These are phyloP conservation scores for Aviceda cuculoides DNA, from an alignment of 2,797 vertebrate genomes.

Conservation along the genomic window DNA sequence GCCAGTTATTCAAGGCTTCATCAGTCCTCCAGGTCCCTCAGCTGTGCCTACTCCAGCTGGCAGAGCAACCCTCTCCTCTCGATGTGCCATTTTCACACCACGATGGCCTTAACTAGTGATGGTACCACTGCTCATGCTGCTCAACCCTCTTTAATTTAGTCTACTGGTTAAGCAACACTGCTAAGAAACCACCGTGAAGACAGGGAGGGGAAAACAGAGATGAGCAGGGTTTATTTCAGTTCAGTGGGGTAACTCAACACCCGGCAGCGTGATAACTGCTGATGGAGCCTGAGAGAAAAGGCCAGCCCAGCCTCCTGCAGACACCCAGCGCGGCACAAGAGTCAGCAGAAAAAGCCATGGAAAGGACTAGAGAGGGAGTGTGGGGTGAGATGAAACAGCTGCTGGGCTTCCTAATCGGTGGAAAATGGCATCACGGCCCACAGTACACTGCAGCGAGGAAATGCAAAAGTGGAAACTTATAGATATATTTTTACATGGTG, in stretches of 20 bases:
- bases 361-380: not conserved
- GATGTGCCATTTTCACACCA: fast-evolving
- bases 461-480: conserved; percentile 47
- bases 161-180: not conserved
- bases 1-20: not conserved
- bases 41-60: not conserved
- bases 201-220: not conserved
- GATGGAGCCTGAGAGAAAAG: not conserved
- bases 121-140: not conserved
- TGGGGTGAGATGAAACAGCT: not conserved
- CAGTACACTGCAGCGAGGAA: not conserved
- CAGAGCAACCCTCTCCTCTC: not conserved
- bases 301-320: not conserved
- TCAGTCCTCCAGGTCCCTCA: not conserved
- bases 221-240: not conserved
- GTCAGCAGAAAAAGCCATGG: not conserved
- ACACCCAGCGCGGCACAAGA: not conserved
- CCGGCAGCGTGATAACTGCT: not conserved
- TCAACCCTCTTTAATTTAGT: not conserved
- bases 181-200: not conserved
- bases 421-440: conserved; percentile 10
- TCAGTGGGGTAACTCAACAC: not conserved
- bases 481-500: conserved; percentile 34
- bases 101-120: fast-evolving
- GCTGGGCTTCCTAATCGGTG: not conserved